These are phyloP conservation scores for Turdus rufiventris DNA, from an alignment of 2,113 vertebrate species.

Conservation along the genomic window DNA sequence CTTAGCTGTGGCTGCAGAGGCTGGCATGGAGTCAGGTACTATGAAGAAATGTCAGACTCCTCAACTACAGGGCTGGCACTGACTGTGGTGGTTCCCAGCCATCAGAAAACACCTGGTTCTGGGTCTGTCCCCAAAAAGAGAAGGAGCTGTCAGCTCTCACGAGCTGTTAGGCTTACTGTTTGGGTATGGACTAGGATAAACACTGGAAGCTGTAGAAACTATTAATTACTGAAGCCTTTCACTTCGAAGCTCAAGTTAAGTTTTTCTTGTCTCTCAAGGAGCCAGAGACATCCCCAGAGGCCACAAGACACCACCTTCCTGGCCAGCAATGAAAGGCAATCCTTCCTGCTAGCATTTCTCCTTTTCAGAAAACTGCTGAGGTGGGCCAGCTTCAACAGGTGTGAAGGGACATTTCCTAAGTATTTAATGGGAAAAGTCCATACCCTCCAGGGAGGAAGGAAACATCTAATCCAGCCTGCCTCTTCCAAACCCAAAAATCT, in stretches of 20 bases:
- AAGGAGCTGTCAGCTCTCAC: background rate
- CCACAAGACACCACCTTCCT: background rate
- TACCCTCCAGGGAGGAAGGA: background rate
- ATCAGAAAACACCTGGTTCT: background rate
- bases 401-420: background rate
- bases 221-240: background rate
- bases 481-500: background rate
- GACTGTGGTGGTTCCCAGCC: background rate
- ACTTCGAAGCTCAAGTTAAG: background rate
- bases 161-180: background rate
- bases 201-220: background rate
- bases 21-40: background rate
- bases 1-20: background rate
- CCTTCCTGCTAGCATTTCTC: background rate
- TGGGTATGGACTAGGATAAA: background rate
- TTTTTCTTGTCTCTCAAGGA: background rate
- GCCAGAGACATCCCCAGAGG: background rate
- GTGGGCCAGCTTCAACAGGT: background rate
- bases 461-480: background rate
- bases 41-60: background rate
- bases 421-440: background rate
- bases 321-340: background rate
- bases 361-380: background rate
- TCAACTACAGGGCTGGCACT: background rate
- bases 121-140: background rate